phyloP scores from a whole-genome alignment of 2,797 vertebrate species.

The Melanotaenia maccullochi region DNA sequence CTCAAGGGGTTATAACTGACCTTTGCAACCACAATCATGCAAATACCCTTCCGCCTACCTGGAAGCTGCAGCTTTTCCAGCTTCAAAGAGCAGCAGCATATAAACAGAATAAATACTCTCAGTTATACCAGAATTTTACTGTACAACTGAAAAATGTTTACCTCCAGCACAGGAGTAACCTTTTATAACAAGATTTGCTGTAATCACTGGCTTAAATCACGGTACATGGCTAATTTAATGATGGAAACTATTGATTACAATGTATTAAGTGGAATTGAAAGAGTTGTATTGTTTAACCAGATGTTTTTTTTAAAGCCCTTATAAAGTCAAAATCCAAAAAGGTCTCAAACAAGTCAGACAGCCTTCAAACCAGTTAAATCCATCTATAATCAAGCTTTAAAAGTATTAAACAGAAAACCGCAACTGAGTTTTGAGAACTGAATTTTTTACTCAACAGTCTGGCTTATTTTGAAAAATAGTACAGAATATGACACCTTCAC shows the following conservation, averaged over 20 bases:
- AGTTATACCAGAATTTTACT: neutral
- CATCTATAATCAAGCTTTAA: too few relatives aligned
- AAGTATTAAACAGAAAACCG: too few relatives aligned
- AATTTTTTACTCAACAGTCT: too few relatives aligned
- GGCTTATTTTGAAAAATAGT: neutral
- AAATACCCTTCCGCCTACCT: constrained; percentile 11
- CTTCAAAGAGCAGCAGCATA: neutral
- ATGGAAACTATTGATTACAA: neutral
- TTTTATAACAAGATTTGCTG: neutral
- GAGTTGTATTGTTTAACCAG: too few relatives aligned
- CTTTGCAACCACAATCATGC: constrained; percentile 44
- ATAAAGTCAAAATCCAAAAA: neutral
- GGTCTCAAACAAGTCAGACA: neutral
- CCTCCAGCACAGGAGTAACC: neutral
- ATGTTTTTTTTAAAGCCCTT: too few relatives aligned
- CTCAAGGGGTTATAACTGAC: constrained; percentile 45
- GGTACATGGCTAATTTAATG: neutral
- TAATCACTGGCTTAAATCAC: neutral
- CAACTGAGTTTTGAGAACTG: too few relatives aligned
- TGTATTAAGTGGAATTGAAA: neutral
- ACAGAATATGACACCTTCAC: neutral
- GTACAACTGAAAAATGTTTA: neutral
- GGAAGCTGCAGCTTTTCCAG: neutral
- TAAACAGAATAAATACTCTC: neutral
- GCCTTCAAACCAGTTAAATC: too few relatives aligned